Conservation (phyloP, 1,140 invertebrate species). For the Neuroterus valhalla region DNA sequence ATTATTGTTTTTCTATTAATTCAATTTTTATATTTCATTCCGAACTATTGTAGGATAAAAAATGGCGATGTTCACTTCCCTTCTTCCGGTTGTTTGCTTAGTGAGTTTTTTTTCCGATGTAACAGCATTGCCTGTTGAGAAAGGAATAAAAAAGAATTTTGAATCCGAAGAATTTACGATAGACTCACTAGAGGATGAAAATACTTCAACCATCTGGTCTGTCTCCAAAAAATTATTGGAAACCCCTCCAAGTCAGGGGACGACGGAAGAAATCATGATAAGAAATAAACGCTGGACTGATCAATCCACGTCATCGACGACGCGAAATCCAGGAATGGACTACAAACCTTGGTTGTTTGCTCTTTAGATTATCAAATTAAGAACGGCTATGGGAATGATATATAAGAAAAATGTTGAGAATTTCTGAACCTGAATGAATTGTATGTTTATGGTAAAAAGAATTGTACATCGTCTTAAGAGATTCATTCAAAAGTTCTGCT, state of each 20-base stretch:
- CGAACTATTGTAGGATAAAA: neutral
- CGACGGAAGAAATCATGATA: neutral
- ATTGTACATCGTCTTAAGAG: no score
- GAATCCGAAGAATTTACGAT: neutral
- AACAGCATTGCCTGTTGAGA: neutral
- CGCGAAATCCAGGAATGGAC: constrained; percentile 1
- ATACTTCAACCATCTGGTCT: neutral
- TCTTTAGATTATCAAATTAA: neutral
- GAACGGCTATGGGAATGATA: no score
- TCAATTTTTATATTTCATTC: no score
- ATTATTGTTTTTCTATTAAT: no score
- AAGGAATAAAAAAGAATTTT: constrained; percentile 8
- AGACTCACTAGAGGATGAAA: neutral
- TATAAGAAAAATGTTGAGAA: no score
- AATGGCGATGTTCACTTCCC: constrained; percentile 1
- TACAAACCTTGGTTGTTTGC: constrained; percentile 15
- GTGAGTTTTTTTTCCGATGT: constrained; percentile 2
- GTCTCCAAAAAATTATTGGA: neutral
- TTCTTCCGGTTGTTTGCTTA: neutral
- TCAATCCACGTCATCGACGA: constrained; percentile 8
- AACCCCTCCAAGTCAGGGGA: neutral
- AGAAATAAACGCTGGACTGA: neutral
- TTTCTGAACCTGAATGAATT: no score
- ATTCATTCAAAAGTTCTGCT: no score
- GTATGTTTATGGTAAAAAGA: no score